phyloP scores from a whole-genome alignment of 1,140 invertebrate genomes.

The Parasteatoda tepidariorum region DNA sequence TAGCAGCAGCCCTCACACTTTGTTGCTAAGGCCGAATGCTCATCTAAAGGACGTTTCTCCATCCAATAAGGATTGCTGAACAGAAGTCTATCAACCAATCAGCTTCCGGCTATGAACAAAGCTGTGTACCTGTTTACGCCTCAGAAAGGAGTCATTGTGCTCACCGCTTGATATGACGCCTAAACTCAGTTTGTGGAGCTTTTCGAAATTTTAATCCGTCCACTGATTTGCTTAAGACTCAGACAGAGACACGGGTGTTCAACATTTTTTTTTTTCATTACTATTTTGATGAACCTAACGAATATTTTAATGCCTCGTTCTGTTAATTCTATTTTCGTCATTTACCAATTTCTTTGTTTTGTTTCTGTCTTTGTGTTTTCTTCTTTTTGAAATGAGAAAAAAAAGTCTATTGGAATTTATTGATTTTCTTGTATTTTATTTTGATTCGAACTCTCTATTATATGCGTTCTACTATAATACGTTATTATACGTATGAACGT shows the following conservation, averaged over 20 bases:
- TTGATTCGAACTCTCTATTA: no score
- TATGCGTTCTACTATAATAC: no score
- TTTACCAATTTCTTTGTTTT: no score
- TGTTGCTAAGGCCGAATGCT: conserved; percentile 51
- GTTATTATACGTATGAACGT: no score
- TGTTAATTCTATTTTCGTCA: no score
- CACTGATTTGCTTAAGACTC: background rate
- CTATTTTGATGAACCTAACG: no score
- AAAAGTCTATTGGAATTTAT: no score
- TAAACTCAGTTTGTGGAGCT: background rate
- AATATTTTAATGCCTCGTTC: no score
- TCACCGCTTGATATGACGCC: background rate
- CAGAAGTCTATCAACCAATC: conserved; percentile 27
- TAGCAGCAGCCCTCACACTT: conserved; percentile 33
- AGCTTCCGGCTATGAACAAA: conserved; percentile 41
- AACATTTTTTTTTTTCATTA: no score
- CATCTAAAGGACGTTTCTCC: conserved; percentile 24
- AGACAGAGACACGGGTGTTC: background rate
- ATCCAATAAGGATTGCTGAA: conserved; percentile 22
- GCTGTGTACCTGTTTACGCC: conserved; percentile 53
- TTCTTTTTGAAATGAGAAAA: no score
- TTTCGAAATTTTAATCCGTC: background rate
- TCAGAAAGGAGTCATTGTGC: conserved; percentile 30
- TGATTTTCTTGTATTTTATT: no score
- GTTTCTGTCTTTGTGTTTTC: no score